Base-by-base conservation (phyloP, 2,113 vertebrate species). In the Protobothrops flavoviridis region DNA sequence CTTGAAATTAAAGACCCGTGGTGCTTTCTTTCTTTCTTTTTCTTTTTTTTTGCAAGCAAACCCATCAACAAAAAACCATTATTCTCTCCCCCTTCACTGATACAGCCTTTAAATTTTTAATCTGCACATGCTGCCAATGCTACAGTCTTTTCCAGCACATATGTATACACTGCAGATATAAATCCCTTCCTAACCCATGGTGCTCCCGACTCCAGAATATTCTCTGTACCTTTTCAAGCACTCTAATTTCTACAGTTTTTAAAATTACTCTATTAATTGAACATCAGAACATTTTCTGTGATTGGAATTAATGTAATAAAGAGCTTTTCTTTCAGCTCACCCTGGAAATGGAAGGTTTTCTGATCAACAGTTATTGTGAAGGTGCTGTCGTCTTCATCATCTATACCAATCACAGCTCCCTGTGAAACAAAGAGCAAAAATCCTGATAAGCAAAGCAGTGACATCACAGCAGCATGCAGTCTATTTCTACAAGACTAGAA, bases 281-380 rank as follows among this genome's bases (percentile, higher is more conserved):
- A 93, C 93, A 94, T 92, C 94, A 89, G 48, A 92, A 87, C 88
- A 85, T 94, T 64, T 95, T 85, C 50, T 93, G 95, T 93, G 96
- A 96, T 93, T 94, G 94, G 93, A 96, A 96, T 95, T 95, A 95
- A 94, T 94, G 97, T 90, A 97, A 97, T 96, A 95, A 95, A 94
- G 90, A 97, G 95, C 97, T 97, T 97, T 97, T 93, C 94, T 96
- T 95, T 97, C 95, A 96, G 96, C 99, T 99, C 98, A 99, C 99
- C 99, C 98, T 99, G 99, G 97, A 99, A 99, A 98, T 99, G 99
- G 98, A 99, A 99, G 98, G 99, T 99, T 99, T 99, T 99, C 98
- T 99, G 99, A 98, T 99, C 99, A 98, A 99, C 99, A 96, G 99
- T 99, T 98, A 99, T 99, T 97, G 99, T 99, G 98, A 99, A 99